These are phyloP conservation scores for Lamellibrachia columna DNA, from an alignment of 2,888 invertebrate genomes.

Conservation along the genomic window DNA sequence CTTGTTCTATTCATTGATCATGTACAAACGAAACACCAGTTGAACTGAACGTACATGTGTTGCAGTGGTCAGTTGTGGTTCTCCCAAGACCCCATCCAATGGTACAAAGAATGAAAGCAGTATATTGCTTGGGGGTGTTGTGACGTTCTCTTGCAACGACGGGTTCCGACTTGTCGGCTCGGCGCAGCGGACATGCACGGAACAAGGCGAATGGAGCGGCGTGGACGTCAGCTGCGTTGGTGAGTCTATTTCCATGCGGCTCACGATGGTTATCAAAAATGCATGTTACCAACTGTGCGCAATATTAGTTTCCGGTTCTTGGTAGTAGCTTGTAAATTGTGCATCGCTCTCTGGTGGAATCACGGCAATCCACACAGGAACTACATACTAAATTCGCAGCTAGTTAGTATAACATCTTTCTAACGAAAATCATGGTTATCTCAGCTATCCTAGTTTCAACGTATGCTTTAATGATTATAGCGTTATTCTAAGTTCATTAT, in stretches of 20 bases:
- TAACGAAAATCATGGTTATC: too few species aligned
- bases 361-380: too few species aligned
- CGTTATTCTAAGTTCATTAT: too few species aligned
- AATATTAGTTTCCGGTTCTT: too few species aligned
- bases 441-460: too few species aligned
- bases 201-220: not conserved
- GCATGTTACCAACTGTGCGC: not conserved
- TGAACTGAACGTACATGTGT: not conserved
- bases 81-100: not conserved
- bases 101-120: not conserved
- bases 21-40: not conserved
- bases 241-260: not conserved
- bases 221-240: not conserved
- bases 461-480: too few species aligned
- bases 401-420: too few species aligned
- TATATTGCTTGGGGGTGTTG: not conserved
- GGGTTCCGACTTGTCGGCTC: not conserved
- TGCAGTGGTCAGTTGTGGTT: not conserved
- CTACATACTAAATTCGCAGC: too few species aligned
- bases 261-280: not conserved
- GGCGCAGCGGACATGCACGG: not conserved
- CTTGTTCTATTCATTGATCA: not conserved
- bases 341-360: not conserved
- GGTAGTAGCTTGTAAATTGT: not conserved
- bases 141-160: not conserved